A percentile compares a stretch with the other conserved stretches of the same genome.
phyloP scores from a whole-genome alignment of 2,797 vertebrate species.

The Intellagama lesueurii region DNA sequence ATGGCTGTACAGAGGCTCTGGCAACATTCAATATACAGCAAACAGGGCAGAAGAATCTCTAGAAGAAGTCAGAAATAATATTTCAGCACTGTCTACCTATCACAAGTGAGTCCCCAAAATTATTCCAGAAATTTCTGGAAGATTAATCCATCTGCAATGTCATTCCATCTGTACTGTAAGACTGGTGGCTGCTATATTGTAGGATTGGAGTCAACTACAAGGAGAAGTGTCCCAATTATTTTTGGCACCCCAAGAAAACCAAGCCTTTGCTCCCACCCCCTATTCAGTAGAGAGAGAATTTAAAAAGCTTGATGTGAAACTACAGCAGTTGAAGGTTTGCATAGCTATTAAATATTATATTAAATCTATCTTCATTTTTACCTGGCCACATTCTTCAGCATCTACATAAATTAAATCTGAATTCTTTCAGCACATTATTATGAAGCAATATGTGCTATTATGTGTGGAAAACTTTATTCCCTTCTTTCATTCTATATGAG shows the following conservation, averaged over 20 bases:
- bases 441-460: conserved; percentile 36
- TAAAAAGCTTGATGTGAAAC: too few species aligned
- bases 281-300: too few species aligned
- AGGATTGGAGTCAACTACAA: not conserved
- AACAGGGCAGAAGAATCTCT: not conserved
- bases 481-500: conserved; percentile 52
- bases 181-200: not conserved
- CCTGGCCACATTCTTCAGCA: not conserved
- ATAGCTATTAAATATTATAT: not conserved
- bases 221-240: too few species aligned
- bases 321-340: not conserved
- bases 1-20: too few species aligned
- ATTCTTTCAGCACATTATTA: conserved; percentile 48
- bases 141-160: not conserved
- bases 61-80: not conserved
- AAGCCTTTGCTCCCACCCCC: too few species aligned
- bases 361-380: not conserved
- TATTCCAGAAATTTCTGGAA: not conserved
- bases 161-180: not conserved
- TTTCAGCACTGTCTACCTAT: too few species aligned
- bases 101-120: not conserved
- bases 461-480: conserved; percentile 57
- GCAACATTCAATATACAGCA: too few species aligned
- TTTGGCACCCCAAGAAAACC: too few species aligned
- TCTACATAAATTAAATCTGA: not conserved